Percentiles rank a stretch among this genome's conserved stretches.
Evolutionary conservation across 1,140 invertebrate genomes (phyloP).

Genomic region (Drosophila nikananu): DNA sequence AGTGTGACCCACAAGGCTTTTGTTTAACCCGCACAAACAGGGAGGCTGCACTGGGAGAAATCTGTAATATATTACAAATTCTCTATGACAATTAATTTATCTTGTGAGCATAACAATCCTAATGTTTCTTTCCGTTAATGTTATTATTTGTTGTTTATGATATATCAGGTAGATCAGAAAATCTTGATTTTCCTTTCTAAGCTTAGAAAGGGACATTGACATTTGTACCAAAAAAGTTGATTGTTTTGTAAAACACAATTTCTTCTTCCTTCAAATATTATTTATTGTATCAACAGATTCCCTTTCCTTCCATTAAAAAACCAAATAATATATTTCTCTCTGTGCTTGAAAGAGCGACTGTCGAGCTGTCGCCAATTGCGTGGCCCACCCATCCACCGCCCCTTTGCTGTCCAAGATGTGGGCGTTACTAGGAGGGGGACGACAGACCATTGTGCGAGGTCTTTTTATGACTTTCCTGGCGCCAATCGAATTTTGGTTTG

Average conservation of each 20-base stretch:
- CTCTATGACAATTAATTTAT: too few relatives aligned
- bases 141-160: too few relatives aligned
- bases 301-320: background rate
- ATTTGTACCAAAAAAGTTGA: too few relatives aligned
- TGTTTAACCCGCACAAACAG: constrained; percentile 47
- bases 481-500: constrained; percentile 61
- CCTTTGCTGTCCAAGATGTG: constrained; percentile 30
- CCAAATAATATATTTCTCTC: background rate
- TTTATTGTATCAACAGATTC: background rate
- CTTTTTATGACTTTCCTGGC: constrained; percentile 74
- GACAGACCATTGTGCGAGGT: constrained; percentile 25
- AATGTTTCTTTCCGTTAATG: too few relatives aligned
- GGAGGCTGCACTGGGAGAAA: background rate
- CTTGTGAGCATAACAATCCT: too few relatives aligned
- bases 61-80: background rate
- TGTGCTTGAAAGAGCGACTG: background rate
- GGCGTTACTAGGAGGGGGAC: constrained; percentile 9
- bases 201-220: too few relatives aligned
- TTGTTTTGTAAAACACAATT: background rate
- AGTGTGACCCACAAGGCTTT: constrained; percentile 59
- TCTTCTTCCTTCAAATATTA: background rate
- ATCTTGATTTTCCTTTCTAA: too few relatives aligned
- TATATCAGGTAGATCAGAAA: too few relatives aligned
- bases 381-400: constrained; percentile 25
- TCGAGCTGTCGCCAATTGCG: constrained; percentile 47